Percentiles rank a stretch among this genome's conserved stretches.
Conservation (phyloP, 1,140 invertebrate genomes). For the Hermetia illucens region DNA sequence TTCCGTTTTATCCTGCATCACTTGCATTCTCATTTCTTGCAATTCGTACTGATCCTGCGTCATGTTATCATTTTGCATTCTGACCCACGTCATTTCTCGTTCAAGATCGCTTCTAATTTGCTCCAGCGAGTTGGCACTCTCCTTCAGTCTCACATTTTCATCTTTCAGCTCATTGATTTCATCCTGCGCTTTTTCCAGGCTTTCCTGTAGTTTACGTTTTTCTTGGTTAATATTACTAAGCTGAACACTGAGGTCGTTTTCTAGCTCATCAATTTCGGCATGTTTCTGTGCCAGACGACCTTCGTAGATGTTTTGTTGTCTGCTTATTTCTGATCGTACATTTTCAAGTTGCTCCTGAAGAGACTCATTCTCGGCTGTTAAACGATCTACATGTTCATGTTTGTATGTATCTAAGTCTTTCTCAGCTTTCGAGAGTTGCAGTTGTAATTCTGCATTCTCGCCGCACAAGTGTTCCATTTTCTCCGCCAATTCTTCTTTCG, state of each 20-base stretch:
- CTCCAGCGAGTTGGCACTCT: slow-evolving; percentile 24
- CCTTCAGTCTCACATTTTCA: slow-evolving; percentile 33
- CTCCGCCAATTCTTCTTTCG: slow-evolving; percentile 39
- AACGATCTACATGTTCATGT: slow-evolving; percentile 6
- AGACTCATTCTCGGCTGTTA: slow-evolving; percentile 26
- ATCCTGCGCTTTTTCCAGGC: slow-evolving; percentile 33
- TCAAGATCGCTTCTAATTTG: slow-evolving; percentile 15
- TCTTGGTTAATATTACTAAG: slow-evolving; percentile 39
- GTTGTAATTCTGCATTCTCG: slow-evolving; percentile 8
- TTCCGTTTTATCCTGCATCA: slow-evolving; percentile 26
- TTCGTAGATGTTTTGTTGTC: slow-evolving; percentile 36
- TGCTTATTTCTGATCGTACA: slow-evolving; percentile 36
- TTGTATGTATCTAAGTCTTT: slow-evolving; percentile 10
- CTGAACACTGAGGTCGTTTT: slow-evolving; percentile 43
- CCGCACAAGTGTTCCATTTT: slow-evolving; percentile 31
- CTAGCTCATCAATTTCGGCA: slow-evolving; percentile 41
- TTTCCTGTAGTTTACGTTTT: slow-evolving; percentile 32
- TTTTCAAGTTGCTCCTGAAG: slow-evolving; percentile 27
- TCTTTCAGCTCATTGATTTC: slow-evolving; percentile 35
- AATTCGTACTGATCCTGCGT: slow-evolving; percentile 23
- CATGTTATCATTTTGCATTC: slow-evolving; percentile 24
- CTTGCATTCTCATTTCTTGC: slow-evolving; percentile 28
- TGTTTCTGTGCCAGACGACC: slow-evolving; percentile 34
- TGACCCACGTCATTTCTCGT: slow-evolving; percentile 19
- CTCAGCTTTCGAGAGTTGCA: slow-evolving; percentile 9